These are phyloP conservation scores for Andinoacara biseriatus DNA, from an alignment of 2,113 vertebrate genomes.

Conservation along the genomic window DNA sequence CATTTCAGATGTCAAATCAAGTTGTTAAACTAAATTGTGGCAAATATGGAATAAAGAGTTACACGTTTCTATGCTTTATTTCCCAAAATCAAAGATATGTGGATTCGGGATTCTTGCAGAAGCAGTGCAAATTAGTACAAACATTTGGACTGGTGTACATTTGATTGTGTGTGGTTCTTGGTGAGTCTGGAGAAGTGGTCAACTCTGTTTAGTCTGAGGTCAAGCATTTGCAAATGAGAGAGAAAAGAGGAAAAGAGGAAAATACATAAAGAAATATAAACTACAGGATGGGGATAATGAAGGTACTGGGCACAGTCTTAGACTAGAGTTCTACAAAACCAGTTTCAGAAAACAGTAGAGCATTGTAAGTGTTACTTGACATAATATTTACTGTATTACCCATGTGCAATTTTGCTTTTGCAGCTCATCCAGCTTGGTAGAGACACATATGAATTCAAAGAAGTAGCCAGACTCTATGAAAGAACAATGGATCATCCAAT, in stretches of 20 bases:
- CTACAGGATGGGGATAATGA: no score
- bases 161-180: background rate
- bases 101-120: background rate
- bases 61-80: background rate
- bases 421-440: constrained; percentile 85
- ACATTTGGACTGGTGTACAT: background rate
- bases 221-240: background rate
- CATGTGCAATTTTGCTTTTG: background rate
- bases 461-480: constrained; percentile 91
- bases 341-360: background rate
- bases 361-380: background rate
- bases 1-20: background rate
- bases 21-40: background rate
- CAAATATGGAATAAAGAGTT: background rate
- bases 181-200: background rate
- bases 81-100: background rate
- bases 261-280: no score
- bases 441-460: constrained; percentile 93
- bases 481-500: constrained; percentile 93
- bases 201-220: background rate
- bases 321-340: background rate
- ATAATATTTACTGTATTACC: background rate
- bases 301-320: no score
- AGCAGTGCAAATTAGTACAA: background rate
- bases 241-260: background rate